Evolutionary conservation across 1,140 invertebrate genomes (phyloP).

Genomic region (Melipona quadrifasciata): DNA sequence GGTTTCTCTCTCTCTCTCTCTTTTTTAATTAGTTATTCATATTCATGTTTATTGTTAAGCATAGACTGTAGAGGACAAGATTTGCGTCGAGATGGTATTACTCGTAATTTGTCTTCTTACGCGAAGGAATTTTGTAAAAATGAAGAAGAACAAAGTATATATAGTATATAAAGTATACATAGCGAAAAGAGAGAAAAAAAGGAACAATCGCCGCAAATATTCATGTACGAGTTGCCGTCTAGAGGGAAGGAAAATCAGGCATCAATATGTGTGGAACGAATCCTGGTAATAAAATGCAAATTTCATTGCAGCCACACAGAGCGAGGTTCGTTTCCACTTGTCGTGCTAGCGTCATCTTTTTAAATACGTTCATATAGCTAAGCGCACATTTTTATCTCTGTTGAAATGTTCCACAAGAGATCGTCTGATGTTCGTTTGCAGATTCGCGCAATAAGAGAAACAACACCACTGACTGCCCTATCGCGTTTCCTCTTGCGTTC

Average conservation of each 20-base stretch:
- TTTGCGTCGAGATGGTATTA: constrained; percentile 63
- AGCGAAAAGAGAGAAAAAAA: constrained; percentile 10
- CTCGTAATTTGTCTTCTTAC: constrained; percentile 59
- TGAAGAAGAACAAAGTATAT: background rate
- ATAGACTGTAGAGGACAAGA: constrained; percentile 69
- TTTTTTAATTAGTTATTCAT: constrained; percentile 48
- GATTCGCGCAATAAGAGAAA: background rate
- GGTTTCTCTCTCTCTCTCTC: constrained; percentile 42
- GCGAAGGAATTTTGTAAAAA: constrained; percentile 40
- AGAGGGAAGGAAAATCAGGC: constrained; percentile 8
- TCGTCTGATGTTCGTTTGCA: background rate
- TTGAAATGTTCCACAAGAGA: background rate
- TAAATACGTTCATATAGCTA: constrained; percentile 17
- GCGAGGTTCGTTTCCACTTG: constrained; percentile 19
- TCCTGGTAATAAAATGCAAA: constrained; percentile 41
- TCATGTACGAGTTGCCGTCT: constrained; percentile 1
- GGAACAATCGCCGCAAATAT: background rate
- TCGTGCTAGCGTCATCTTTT: constrained; percentile 23
- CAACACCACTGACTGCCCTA: constrained; percentile 6
- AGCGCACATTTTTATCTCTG: constrained; percentile 25
- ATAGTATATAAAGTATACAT: constrained; percentile 9
- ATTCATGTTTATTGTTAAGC: constrained; percentile 50
- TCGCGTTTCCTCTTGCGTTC: background rate
- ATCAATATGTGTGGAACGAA: constrained; percentile 32
- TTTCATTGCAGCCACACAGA: constrained; percentile 21